Conservation (phyloP, 2,888 invertebrate species). For the Platypus cylindrus region DNA sequence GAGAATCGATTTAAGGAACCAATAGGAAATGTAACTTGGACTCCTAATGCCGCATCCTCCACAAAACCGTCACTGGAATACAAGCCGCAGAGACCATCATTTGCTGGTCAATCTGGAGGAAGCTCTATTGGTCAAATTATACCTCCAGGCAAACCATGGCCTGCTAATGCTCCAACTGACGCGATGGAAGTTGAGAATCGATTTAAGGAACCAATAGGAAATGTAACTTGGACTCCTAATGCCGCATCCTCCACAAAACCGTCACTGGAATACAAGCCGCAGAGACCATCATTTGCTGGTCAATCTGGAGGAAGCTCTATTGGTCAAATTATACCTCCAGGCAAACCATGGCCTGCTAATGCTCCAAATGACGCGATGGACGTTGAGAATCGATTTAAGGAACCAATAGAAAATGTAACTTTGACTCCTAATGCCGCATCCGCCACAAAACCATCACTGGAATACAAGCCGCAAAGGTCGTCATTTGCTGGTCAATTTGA, state of each 20-base stretch:
- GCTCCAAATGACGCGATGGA: constrained; percentile 3
- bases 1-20: constrained; percentile 1
- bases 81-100: constrained; percentile 3
- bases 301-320: neutral
- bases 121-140: constrained; percentile 8
- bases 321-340: constrained; percentile 3
- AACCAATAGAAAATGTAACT: too few relatives aligned
- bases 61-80: constrained; percentile 5
- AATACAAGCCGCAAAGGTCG: constrained; percentile 5
- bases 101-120: constrained; percentile 3
- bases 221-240: too few relatives aligned
- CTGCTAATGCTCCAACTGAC: neutral
- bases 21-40: neutral
- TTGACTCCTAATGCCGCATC: neutral
- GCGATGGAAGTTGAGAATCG: neutral
- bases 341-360: constrained; percentile 8
- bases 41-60: neutral
- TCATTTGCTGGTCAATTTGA: constrained; percentile 2
- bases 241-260: neutral
- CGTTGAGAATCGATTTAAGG: neutral
- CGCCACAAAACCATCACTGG: constrained; percentile 5
- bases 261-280: neutral
- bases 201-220: neutral
- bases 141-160: constrained; percentile 8
- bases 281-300: constrained; percentile 3